Conservation (phyloP, 2,113 vertebrate species). For the Saccopteryx bilineata region DNA sequence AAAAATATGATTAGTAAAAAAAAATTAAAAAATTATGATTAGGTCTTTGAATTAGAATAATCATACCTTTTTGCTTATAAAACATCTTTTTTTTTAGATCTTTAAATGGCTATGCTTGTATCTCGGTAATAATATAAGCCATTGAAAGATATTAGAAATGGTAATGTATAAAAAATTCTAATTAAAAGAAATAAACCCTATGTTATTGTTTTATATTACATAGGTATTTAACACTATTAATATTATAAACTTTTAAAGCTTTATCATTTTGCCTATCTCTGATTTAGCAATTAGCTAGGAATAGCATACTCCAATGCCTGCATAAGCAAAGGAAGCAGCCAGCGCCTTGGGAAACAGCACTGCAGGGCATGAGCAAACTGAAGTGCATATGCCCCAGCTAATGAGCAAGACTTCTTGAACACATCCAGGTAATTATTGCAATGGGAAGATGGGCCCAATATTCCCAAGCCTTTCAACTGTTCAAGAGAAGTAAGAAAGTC, state of each 20-base stretch:
- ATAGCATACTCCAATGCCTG: background rate
- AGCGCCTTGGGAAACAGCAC: background rate
- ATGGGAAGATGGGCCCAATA: fast-evolving
- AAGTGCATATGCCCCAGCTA: background rate
- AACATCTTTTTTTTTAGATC: constrained; percentile 6
- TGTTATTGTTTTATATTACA: background rate
- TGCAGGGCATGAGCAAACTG: background rate
- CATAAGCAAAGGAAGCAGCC: background rate
- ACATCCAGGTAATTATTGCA: background rate
- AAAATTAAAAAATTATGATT: background rate
- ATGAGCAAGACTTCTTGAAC: background rate
- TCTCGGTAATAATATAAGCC: constrained; percentile 17
- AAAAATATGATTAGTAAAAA: background rate
- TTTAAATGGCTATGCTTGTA: background rate
- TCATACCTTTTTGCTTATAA: background rate
- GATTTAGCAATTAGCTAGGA: background rate
- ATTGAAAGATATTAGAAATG: background rate
- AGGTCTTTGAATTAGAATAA: constrained; percentile 38
- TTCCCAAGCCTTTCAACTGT: background rate
- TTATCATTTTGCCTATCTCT: background rate
- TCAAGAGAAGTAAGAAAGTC: constrained; percentile 14
- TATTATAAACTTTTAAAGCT: background rate
- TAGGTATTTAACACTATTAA: background rate
- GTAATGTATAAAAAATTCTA: background rate
- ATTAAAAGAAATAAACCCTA: constrained; percentile 12